Evolutionary conservation across 2,113 vertebrate genomes (phyloP).

Genomic region (Phaethornis superciliosus): DNA sequence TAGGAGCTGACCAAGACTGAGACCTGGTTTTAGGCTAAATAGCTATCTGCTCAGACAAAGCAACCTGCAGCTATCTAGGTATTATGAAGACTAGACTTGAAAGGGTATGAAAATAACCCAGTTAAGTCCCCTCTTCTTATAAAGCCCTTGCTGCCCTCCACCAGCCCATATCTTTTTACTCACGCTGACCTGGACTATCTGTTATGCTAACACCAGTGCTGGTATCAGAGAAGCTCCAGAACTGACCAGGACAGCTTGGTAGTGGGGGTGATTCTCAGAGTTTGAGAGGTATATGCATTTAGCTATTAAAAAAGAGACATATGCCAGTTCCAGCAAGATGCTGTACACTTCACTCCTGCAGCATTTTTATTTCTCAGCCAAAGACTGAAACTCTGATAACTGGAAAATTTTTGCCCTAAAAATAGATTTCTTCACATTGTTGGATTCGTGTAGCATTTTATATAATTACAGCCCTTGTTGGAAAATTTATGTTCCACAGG

Average conservation of each 20-base stretch:
- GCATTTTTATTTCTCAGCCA: background rate
- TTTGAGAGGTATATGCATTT: background rate
- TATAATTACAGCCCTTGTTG: slow-evolving; percentile 20
- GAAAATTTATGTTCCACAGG: slow-evolving; percentile 39
- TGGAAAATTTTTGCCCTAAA: slow-evolving; percentile 3
- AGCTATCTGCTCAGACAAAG: background rate
- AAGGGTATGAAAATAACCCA: background rate
- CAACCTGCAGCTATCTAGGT: background rate
- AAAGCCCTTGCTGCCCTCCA: background rate
- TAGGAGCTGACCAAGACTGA: background rate
- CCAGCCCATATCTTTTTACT: background rate
- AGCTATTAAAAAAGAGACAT: background rate
- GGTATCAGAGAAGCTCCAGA: background rate
- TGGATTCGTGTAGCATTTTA: slow-evolving; percentile 31
- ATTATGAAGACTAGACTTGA: background rate
- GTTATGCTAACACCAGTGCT: background rate
- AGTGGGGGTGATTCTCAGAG: background rate
- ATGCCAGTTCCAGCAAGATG: background rate
- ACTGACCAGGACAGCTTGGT: background rate
- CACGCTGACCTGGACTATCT: background rate
- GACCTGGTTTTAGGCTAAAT: background rate
- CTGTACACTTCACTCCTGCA: background rate
- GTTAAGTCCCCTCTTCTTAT: background rate
- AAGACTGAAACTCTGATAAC: background rate
- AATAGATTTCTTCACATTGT: background rate